These are phyloP conservation scores for Trissolcus brochymenae DNA, from an alignment of 2,888 invertebrate genomes.

Conservation along the genomic window DNA sequence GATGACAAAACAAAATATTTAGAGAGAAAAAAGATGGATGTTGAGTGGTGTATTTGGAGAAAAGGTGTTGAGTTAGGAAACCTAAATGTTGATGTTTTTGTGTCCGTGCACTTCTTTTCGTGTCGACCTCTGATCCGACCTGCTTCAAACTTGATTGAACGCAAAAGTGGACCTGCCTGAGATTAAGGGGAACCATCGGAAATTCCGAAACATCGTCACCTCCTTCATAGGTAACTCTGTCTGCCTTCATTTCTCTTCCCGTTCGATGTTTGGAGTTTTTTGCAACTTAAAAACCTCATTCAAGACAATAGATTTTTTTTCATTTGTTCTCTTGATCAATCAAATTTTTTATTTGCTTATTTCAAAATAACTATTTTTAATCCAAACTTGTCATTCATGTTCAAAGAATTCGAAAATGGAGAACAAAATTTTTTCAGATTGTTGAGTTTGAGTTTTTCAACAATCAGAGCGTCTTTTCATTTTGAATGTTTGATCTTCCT, in stretches of 20 bases:
- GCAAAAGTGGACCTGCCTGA: constrained; percentile 96
- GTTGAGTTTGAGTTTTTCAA: neutral
- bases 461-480: neutral
- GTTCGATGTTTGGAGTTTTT: constrained; percentile 57
- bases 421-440: neutral
- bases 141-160: constrained; percentile 70
- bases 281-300: constrained; percentile 31
- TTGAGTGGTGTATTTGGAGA: constrained; percentile 34
- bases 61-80: constrained; percentile 60
- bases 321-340: neutral
- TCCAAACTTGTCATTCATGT: neutral
- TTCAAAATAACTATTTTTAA: neutral
- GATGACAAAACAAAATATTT: no score
- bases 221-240: constrained; percentile 95
- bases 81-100: constrained; percentile 75
- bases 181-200: constrained; percentile 98
- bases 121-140: constrained; percentile 74
- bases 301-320: neutral
- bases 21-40: constrained; percentile 7
- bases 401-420: neutral
- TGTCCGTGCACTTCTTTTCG: constrained; percentile 76
- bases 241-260: constrained; percentile 69
- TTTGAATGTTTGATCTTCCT: neutral
- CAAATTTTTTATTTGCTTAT: neutral
- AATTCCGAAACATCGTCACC: constrained; percentile 99